Evolutionary conservation across 2,797 vertebrate species (phyloP).

Genomic region (Thunnus albacares): DNA sequence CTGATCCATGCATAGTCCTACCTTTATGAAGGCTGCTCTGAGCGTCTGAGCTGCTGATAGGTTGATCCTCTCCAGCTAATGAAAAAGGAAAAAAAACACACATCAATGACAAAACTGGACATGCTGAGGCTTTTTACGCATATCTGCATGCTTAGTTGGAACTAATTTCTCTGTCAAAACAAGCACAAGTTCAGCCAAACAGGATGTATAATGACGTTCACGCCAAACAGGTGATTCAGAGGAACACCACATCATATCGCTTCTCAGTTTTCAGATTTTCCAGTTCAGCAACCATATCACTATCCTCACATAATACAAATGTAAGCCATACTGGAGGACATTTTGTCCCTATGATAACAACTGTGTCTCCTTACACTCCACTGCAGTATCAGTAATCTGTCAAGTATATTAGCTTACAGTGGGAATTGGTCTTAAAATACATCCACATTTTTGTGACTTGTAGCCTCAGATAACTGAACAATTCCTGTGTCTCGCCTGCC

Average conservation of each 20-base stretch:
- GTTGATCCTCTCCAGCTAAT: slow-evolving; percentile 97
- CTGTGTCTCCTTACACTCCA: neutral
- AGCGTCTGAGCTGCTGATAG: slow-evolving; percentile 98
- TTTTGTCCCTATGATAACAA: neutral
- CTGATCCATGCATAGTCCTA: slow-evolving; percentile 64
- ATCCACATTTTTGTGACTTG: too few relatives aligned
- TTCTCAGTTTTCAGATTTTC: neutral
- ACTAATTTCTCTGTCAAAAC: neutral
- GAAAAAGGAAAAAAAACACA: slow-evolving; percentile 9
- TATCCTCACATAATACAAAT: neutral
- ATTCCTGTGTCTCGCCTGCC: too few relatives aligned
- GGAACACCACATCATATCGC: too few relatives aligned
- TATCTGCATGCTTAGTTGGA: too few relatives aligned
- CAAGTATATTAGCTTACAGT: neutral
- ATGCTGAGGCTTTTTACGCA: neutral
- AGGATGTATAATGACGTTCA: neutral
- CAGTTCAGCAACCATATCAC: neutral
- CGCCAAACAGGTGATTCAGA: too few relatives aligned
- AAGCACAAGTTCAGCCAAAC: neutral
- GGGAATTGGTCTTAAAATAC: too few relatives aligned
- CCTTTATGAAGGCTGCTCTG: slow-evolving; percentile 99
- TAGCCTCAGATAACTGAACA: too few relatives aligned
- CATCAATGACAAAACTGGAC: slow-evolving; percentile 4
- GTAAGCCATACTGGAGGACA: neutral
- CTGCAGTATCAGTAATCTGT: neutral